Base-by-base conservation (phyloP, 2,797 vertebrate species). In the Glyptemys insculpta region DNA sequence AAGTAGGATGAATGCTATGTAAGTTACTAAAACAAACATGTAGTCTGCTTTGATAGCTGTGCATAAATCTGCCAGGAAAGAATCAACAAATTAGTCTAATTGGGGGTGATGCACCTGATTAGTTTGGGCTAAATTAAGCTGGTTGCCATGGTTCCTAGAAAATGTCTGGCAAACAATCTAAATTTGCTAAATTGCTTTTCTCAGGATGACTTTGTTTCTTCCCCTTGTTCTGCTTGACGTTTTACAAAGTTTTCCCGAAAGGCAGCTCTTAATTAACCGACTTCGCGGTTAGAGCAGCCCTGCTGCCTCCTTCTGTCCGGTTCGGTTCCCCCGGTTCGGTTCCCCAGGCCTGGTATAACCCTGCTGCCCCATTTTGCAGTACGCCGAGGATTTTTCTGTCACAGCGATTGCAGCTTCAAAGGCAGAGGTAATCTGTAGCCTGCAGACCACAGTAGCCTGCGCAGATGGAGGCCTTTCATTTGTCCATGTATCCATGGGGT, bases 71-170 rank as follows among this genome's bases (percentile, higher is more conserved):
- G 74, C 25, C 21, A 3, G 91, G 87, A 14, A 86, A 49, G 81
- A 81, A 52, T 44, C 3, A 72, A 44, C 1, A 37, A 3, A 72
- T 79, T 44, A 72, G 7, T 85, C 29, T 76, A 59, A 76, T 27
- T 0, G 91, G 54, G n/a, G 37, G 90, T 59, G 74, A 78, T 11
- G 4, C 8, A 6, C 4, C 90, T 56, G 34, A 41, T 85, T 27
- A 25, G 41, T 50, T 65, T 53, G 80, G 87, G 85, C 80, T 81
- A 62, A 68, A 87, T 96, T 83, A 94, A 90, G 15, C 7, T 2
- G 19, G 87, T 80, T 80, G 89, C 82, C 91, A 4, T 90, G 81
- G 29, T 53, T 62, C 29, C 86, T 4, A 50, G 82, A 15, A 94
- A 74, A 76, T 83, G 65, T 18, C 44, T 65, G 76, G 74, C 37